These are phyloP conservation scores for Microchirus variegatus DNA, from an alignment of 2,797 vertebrate genomes.

Conservation along the genomic window DNA sequence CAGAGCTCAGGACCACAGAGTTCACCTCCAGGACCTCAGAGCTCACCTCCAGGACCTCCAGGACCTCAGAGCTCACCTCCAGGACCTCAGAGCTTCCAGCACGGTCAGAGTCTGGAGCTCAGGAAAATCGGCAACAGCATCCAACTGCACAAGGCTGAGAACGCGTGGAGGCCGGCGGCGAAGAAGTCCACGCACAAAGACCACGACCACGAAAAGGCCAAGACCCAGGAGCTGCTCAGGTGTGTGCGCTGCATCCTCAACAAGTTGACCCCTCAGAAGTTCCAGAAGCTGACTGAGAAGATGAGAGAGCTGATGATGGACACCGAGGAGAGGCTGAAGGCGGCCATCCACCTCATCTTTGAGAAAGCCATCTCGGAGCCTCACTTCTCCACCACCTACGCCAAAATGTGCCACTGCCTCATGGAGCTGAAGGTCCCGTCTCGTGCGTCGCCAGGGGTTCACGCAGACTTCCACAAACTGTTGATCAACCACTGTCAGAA, in stretches of 20 bases:
- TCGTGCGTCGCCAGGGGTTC: slow-evolving; percentile 90
- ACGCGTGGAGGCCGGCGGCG: slow-evolving; percentile 93
- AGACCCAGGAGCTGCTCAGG: slow-evolving; percentile 91
- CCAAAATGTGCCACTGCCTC: slow-evolving; percentile 99
- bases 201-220: slow-evolving; percentile 78
- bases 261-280: slow-evolving; percentile 98
- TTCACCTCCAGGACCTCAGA: slow-evolving; percentile 87
- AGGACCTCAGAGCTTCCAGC: no score
- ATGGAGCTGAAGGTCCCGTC: slow-evolving; percentile 95
- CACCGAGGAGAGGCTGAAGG: slow-evolving; percentile 95
- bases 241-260: slow-evolving; percentile 94
- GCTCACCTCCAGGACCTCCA: no score
- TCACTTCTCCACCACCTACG: slow-evolving; percentile 98
- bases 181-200: slow-evolving; percentile 78
- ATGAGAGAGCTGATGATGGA: slow-evolving; percentile 93
- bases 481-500: slow-evolving; percentile 99
- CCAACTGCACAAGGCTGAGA: slow-evolving; percentile 95
- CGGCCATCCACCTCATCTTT: slow-evolving; percentile 96
- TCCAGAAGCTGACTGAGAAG: slow-evolving; percentile 97
- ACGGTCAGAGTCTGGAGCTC: slow-evolving; percentile 90
- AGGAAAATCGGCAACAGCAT: slow-evolving; percentile 96
- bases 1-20: no score
- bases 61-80: no score
- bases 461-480: slow-evolving; percentile 96
- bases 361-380: slow-evolving; percentile 99